Evolutionary conservation across 2,888 invertebrate genomes (phyloP).

Genomic region (Drosophila subquinaria): DNA sequence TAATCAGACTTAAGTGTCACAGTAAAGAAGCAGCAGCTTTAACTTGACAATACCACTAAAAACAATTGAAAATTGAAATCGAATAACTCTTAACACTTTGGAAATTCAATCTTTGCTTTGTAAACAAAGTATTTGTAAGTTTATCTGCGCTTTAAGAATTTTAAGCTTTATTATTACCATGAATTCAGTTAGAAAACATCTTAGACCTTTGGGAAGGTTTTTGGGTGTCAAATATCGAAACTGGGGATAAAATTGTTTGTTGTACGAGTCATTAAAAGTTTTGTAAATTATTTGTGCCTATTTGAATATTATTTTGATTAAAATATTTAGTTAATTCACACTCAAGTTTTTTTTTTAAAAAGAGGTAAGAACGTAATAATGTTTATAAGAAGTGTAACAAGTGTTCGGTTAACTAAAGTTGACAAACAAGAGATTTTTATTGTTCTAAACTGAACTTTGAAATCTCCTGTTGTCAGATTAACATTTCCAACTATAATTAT

Average conservation of each 20-base stretch:
- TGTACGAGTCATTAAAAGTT: not conserved
- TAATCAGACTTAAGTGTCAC: slow-evolving; percentile 14
- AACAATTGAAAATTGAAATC: not conserved
- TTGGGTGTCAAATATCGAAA: not conserved
- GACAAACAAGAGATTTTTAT: slow-evolving; percentile 2
- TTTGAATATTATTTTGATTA: not conserved
- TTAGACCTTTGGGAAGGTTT: not conserved
- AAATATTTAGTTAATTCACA: not conserved
- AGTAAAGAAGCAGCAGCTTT: slow-evolving; percentile 9
- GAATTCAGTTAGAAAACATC: not conserved
- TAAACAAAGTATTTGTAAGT: not conserved
- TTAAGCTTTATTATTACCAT: not conserved
- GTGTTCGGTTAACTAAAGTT: not conserved
- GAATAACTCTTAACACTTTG: not conserved
- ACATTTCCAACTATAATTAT: slow-evolving; percentile 5
- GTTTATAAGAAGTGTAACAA: no score
- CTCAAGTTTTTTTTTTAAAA: no score
- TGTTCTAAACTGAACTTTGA: slow-evolving; percentile 1
- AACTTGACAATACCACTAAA: not conserved
- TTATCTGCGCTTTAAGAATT: not conserved
- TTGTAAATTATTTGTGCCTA: not conserved
- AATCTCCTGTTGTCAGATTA: slow-evolving; percentile 15
- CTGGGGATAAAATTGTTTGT: not conserved
- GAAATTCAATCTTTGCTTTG: slow-evolving; percentile 7
- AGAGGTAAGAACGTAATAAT: no score